Percentiles rank a stretch among this genome's conserved stretches.
Conservation (phyloP, 2,797 vertebrate genomes). For the Pangasius sanitwongsei region DNA sequence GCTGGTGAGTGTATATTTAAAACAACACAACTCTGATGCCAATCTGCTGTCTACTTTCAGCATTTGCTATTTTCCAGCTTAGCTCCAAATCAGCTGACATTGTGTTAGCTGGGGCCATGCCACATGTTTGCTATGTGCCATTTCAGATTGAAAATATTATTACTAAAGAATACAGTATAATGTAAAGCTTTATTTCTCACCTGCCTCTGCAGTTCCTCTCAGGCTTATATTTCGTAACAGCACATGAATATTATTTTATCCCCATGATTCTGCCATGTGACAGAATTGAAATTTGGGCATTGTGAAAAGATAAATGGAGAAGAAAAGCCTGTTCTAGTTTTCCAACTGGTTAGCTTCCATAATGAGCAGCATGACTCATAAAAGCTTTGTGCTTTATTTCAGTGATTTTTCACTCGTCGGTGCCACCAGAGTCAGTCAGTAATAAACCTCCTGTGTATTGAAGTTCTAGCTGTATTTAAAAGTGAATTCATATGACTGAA, state of each 20-base stretch:
- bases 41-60: background rate
- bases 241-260: constrained; percentile 17
- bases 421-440: constrained; percentile 2
- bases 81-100: background rate
- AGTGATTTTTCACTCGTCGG: background rate
- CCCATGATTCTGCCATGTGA: background rate
- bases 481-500: background rate
- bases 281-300: background rate
- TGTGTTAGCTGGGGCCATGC: background rate
- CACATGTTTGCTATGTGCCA: background rate
- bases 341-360: constrained; percentile 19
- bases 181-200: background rate
- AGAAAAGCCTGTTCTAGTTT: background rate
- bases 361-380: constrained; percentile 6
- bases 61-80: background rate
- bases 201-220: background rate
- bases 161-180: background rate
- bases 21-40: background rate
- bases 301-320: constrained; percentile 14
- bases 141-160: background rate
- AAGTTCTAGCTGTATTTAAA: background rate
- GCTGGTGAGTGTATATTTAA: background rate
- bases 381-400: constrained; percentile 7
- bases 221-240: background rate
- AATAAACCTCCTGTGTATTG: background rate